Evolutionary conservation across 2,888 invertebrate species (phyloP).

Genomic region (Diachrysia chrysitis): DNA sequence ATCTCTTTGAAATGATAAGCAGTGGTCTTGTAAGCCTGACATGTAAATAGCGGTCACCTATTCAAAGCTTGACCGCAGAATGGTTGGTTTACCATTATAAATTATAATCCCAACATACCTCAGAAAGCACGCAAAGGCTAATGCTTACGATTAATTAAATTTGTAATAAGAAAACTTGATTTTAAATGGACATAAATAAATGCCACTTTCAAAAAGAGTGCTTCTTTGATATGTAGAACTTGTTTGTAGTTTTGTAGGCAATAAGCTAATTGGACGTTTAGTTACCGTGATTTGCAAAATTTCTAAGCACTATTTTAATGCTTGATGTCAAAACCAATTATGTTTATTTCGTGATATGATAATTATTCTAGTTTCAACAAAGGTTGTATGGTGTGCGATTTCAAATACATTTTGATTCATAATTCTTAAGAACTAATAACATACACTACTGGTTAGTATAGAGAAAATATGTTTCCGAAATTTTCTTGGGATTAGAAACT

Average conservation of each 20-base stretch:
- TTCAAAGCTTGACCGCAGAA: neutral
- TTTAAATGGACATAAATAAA: neutral
- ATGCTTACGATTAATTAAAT: neutral
- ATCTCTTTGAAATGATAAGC: slow-evolving; percentile 1
- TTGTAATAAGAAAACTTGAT: neutral
- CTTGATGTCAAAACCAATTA: no score
- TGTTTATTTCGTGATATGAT: no score
- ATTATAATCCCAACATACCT: neutral
- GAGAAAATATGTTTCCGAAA: no score
- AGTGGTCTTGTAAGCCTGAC: neutral
- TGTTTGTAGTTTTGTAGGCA: neutral
- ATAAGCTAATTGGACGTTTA: neutral
- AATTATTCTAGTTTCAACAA: no score
- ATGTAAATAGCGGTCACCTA: slow-evolving; percentile 4
- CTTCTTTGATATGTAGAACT: neutral
- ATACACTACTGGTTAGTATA: no score
- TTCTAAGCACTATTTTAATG: neutral
- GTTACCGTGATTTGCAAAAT: neutral
- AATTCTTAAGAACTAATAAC: no score
- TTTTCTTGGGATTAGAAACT: no score
- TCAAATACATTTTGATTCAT: no score
- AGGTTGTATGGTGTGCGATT: no score
- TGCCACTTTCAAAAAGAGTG: neutral
- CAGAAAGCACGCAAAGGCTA: neutral
- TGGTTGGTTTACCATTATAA: neutral